Evolutionary conservation across 2,888 invertebrate species (phyloP).

Genomic region (Germaria angustata): DNA sequence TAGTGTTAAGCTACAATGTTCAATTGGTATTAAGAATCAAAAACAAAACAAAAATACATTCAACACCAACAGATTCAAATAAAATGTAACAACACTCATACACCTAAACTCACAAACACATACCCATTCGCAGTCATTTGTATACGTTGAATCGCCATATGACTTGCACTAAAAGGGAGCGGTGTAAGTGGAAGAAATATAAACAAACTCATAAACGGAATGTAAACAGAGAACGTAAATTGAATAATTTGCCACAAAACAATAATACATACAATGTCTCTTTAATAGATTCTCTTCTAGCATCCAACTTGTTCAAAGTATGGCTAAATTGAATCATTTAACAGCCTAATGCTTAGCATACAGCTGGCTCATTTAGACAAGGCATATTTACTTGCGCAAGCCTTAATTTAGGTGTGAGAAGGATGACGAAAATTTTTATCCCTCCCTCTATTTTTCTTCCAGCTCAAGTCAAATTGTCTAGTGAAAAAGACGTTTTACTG

Average conservation of each 20-base stretch:
- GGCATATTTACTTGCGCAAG: too few species aligned
- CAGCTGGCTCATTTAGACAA: too few species aligned
- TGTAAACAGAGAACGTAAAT: constrained; percentile 60
- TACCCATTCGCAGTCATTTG: background rate
- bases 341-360: too few species aligned
- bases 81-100: constrained; percentile 39
- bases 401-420: too few species aligned
- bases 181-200: background rate
- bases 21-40: constrained; percentile 64
- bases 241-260: constrained; percentile 9
- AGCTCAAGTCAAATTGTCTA: too few species aligned
- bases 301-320: constrained; percentile 10
- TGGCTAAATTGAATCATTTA: too few species aligned
- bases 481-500: too few species aligned
- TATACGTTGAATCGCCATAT: background rate
- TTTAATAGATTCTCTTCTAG: constrained; percentile 7
- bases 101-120: constrained; percentile 6
- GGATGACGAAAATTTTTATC: too few species aligned
- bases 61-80: constrained; percentile 43
- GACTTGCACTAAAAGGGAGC: background rate
- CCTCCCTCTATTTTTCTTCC: too few species aligned
- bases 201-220: constrained; percentile 33
- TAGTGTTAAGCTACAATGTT: constrained; percentile 63
- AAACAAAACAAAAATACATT: constrained; percentile 55
- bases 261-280: constrained; percentile 12